phyloP scores from a whole-genome alignment of 2,888 invertebrate species.

The Crepidodera aurea region DNA sequence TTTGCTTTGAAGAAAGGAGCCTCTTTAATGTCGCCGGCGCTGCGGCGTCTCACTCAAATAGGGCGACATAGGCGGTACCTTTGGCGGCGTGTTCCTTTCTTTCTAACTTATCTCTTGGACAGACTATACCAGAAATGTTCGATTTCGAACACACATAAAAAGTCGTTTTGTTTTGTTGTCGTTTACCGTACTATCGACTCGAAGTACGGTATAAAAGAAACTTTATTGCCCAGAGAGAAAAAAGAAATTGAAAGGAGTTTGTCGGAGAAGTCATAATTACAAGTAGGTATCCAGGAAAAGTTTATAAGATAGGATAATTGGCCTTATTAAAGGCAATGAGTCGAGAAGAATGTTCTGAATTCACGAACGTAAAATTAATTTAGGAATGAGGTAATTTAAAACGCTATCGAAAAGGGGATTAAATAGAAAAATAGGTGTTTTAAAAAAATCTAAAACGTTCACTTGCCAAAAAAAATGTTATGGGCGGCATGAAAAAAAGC shows the following conservation, averaged over 20 bases:
- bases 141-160: too few relatives aligned
- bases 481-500: too few relatives aligned
- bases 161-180: too few relatives aligned
- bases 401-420: neutral
- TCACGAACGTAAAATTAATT: slow-evolving; percentile 1
- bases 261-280: slow-evolving; percentile 8
- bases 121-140: too few relatives aligned
- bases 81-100: too few relatives aligned
- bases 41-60: too few relatives aligned
- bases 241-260: slow-evolving; percentile 7
- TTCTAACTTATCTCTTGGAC: too few relatives aligned
- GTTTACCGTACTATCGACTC: neutral
- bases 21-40: too few relatives aligned
- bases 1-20: too few relatives aligned
- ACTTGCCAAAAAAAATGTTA: too few relatives aligned
- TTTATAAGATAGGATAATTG: slow-evolving; percentile 3
- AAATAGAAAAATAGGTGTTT: neutral
- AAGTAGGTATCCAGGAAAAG: slow-evolving; percentile 8
- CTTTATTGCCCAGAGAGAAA: neutral
- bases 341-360: neutral
- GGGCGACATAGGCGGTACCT: too few relatives aligned
- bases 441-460: too few relatives aligned
- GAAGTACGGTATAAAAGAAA: neutral
- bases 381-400: slow-evolving; percentile 1
- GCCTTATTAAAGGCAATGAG: slow-evolving; percentile 1